Conservation (phyloP, 2,888 invertebrate species). For the Drosophila cyrtoloma region DNA sequence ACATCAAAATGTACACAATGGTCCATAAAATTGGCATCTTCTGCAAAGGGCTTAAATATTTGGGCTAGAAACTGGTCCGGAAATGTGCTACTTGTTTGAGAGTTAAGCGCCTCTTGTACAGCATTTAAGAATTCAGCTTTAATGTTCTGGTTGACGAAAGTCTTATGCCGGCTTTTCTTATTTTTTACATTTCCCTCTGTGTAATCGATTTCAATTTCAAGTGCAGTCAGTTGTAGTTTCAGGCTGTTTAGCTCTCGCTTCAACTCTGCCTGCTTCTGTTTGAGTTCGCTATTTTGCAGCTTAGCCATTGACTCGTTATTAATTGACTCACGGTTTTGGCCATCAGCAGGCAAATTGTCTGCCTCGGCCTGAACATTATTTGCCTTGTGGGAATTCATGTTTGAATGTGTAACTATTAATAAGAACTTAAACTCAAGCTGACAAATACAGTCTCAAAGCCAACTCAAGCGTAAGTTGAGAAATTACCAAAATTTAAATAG, state of each 20-base stretch:
- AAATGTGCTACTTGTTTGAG: conserved; percentile 36
- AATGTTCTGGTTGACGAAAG: conserved; percentile 18
- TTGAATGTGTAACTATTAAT: conserved; percentile 2
- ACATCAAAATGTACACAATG: conserved; percentile 39
- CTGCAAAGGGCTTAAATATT: conserved; percentile 40
- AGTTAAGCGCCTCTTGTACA: conserved; percentile 28
- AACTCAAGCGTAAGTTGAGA: conserved; percentile 13
- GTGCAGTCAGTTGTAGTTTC: conserved; percentile 39
- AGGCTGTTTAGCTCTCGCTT: conserved; percentile 23
- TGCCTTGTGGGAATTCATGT: conserved; percentile 8
- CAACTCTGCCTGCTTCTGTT: conserved; percentile 13
- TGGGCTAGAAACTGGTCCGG: conserved; percentile 44
- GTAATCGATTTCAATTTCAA: conserved; percentile 42
- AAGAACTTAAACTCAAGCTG: not conserved
- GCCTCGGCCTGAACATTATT: not conserved
- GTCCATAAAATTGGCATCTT: conserved; percentile 40
- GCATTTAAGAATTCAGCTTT: conserved; percentile 35
- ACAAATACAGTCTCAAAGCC: conserved; percentile 21
- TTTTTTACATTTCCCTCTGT: conserved; percentile 7
- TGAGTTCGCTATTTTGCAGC: conserved; percentile 20
- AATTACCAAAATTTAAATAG: not conserved
- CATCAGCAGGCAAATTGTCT: not conserved
- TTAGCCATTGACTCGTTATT: not conserved
- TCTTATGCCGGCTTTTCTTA: conserved; percentile 6
- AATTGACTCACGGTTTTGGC: not conserved